Base-by-base conservation (phyloP, 2,797 vertebrate species). In the Pseudocheirus occidentalis region DNA sequence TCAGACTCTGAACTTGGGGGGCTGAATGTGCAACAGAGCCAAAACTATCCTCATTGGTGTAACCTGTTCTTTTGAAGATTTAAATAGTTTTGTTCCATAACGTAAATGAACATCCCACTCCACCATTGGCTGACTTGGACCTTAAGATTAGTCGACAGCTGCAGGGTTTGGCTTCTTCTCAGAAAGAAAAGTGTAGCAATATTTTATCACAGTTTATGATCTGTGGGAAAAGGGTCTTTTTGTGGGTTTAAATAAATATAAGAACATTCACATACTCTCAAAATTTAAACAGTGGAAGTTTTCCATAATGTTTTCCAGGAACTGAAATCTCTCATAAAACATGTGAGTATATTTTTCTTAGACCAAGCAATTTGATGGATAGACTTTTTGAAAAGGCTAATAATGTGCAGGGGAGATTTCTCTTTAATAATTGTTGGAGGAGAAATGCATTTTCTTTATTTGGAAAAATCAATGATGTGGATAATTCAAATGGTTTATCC, bases 371-470 rank as follows among this genome's bases (percentile, higher is more conserved):
- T 29, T 91, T 29, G 58, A 40, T 90, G 21, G 91, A 58, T 55
- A 59, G n/a, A 56, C 92, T n/a, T 29, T 89, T 93, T 62, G 55
- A 24, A 94, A 55, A 96, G 34, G 21, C 31, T 66, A n/a, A n/a
- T 29, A 55, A 16, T 29, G 52, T 34, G 0, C 34, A 28, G 90
- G 50, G 89, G 11, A 93, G 18, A 90, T 95, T 18, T 0, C 0
- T 16, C 31, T 91, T 12, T 73, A 14, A 62, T 95, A 50, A 91
- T 59, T 90, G 21, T 91, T 66, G 89, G 73, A 94, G 50, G 73
- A n/a, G 7, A 91, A 66, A 29, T 55, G 10, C 54, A 12, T 94
- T 66, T 66, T 34, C 12, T 93, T 93, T 62, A 57, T 93, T 95
- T 55, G 92, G 91, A 94, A 93, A 2, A 14, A 94, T 1, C 59